These are phyloP conservation scores for Oscheius myriophilus DNA, from an alignment of 2,888 invertebrate species.

Conservation along the genomic window DNA sequence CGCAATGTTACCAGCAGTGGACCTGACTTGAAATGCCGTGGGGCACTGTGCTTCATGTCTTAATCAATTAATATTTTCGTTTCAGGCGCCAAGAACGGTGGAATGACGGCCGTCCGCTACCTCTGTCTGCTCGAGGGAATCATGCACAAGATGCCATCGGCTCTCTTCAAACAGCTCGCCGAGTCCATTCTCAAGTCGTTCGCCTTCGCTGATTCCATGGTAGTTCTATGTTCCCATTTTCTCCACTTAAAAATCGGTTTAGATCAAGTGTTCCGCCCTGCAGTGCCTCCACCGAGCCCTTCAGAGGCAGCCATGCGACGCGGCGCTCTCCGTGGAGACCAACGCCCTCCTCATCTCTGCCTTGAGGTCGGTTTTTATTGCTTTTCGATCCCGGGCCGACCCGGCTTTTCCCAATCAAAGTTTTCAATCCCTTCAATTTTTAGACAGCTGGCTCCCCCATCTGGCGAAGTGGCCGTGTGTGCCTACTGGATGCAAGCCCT, in stretches of 20 bases:
- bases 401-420: no score
- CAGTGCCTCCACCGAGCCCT: constrained; percentile 62
- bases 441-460: constrained; percentile 49
- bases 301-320: constrained; percentile 61
- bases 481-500: constrained; percentile 67
- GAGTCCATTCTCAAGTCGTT: constrained; percentile 57
- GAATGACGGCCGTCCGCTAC: constrained; percentile 51
- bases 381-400: neutral
- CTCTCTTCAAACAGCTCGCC: constrained; percentile 55
- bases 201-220: constrained; percentile 56
- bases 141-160: constrained; percentile 63
- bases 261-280: constrained; percentile 62
- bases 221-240: constrained; percentile 11
- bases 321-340: constrained; percentile 56
- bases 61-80: no score
- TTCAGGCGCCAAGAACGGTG: constrained; percentile 44
- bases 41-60: no score
- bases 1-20: no score
- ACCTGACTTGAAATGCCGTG: no score
- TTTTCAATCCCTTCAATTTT: constrained; percentile 4
- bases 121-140: constrained; percentile 66
- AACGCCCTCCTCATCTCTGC: constrained; percentile 56
- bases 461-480: constrained; percentile 58
- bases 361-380: constrained; percentile 31
- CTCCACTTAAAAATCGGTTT: constrained; percentile 1